phyloP scores from a whole-genome alignment of 1,140 invertebrate species.

The Zaprionus gabonicus region DNA sequence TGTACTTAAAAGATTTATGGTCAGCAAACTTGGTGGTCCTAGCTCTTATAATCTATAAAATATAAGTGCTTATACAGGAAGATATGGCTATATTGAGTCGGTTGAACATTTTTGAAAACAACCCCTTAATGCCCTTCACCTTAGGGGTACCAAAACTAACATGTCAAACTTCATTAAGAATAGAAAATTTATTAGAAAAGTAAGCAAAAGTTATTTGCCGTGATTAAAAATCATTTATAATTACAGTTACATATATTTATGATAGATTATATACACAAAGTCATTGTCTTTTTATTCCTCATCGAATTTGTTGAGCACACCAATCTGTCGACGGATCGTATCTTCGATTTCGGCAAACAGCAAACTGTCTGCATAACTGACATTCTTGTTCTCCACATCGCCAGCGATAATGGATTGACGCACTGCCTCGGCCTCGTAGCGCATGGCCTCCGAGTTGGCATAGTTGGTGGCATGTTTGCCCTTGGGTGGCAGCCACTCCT shows the following conservation, averaged over 20 bases:
- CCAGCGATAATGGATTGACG: constrained; percentile 88
- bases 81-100: too few species aligned
- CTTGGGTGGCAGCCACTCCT: constrained; percentile 86
- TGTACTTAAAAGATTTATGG: too few species aligned
- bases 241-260: not conserved
- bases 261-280: constrained; percentile 2
- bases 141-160: too few species aligned
- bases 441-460: constrained; percentile 89
- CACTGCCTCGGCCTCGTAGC: constrained; percentile 91
- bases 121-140: too few species aligned
- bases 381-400: constrained; percentile 87
- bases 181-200: not conserved
- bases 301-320: constrained; percentile 87
- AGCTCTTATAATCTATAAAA: too few species aligned
- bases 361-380: constrained; percentile 87
- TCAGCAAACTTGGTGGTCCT: too few species aligned
- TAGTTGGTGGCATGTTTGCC: constrained; percentile 86
- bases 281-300: constrained; percentile 43
- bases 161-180: not conserved
- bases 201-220: not conserved
- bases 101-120: too few species aligned
- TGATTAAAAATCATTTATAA: not conserved
- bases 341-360: constrained; percentile 88
- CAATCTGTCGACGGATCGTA: constrained; percentile 88
- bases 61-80: too few species aligned